Evolutionary conservation across 1,140 invertebrate genomes (phyloP).

Genomic region (Temnothorax longispinosus): DNA sequence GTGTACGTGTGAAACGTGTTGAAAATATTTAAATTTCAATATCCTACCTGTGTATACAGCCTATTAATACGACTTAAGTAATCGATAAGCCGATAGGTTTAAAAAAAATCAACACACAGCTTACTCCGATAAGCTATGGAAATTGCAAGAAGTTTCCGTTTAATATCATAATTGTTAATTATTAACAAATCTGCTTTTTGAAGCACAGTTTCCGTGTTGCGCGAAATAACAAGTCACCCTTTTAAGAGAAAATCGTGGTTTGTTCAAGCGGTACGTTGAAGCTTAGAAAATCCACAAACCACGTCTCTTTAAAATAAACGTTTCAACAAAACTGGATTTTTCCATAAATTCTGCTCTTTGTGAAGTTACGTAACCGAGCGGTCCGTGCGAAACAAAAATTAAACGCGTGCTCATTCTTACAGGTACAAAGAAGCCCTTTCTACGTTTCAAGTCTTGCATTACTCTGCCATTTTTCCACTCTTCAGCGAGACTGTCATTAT

Average conservation of each 20-base stretch:
- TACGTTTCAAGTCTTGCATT: not conserved
- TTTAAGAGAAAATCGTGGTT: not conserved
- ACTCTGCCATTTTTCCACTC: not conserved
- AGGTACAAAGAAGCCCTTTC: not conserved
- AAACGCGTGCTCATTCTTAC: conserved; percentile 19
- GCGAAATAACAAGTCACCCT: not conserved
- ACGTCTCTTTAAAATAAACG: conserved; percentile 22
- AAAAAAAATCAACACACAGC: conserved; percentile 3
- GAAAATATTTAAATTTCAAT: conserved; percentile 14
- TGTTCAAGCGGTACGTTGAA: not conserved
- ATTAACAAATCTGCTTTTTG: not conserved
- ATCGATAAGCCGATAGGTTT: not conserved
- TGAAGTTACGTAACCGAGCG: not conserved
- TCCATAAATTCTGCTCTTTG: conserved; percentile 35
- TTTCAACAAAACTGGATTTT: conserved; percentile 19
- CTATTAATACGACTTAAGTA: not conserved
- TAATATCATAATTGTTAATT: not conserved
- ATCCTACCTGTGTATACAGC: not conserved
- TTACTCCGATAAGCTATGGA: not conserved
- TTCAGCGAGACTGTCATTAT: conserved; percentile 1
- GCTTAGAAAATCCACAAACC: conserved; percentile 37
- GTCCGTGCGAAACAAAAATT: conserved; percentile 42
- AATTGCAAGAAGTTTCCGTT: not conserved
- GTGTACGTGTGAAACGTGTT: not conserved
- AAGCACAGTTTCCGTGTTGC: not conserved